Evolutionary conservation across 2,888 invertebrate species (phyloP), one percentile per base, ranked within the genome.

Genomic region (Ectemnius cavifrons): DNA sequence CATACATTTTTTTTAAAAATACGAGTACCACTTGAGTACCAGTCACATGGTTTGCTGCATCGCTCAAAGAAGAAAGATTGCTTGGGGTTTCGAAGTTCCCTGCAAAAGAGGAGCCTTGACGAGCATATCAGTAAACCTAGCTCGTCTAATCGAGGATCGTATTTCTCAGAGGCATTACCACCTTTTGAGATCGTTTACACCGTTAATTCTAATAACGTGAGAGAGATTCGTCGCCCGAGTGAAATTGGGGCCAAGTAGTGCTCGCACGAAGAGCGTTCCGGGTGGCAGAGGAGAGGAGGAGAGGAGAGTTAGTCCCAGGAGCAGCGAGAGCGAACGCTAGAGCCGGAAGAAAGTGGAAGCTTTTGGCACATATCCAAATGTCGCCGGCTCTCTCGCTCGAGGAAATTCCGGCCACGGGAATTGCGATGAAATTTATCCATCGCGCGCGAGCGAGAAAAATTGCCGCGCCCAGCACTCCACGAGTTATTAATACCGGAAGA

Each of bases 291-390:
- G 13, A 46, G 63, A 68, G 49, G 27, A 56, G 23, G 23, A 13
- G 14, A 46, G 13, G 18, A 52, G 18, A 20, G 49, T 1, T 28
- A 20, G 68, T 76, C 67, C 59, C 71, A 16, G 68, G 66, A 67
- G 27, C 72, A 70, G 57, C 60, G 66, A 23, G 59, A 57, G 57
- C 45, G 77, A 52, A 66, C 60, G 66, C 8, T 23, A 71, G 23
- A 57, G 18, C 18, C 6, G 63, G 23, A 1, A 23, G 47, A 69
- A 67, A 61, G 67, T 28, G 69, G 57, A 52, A 58, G 52, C 72
- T 57, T 64, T 72, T 79, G 79, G 79, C 79, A 52, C 46, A 52
- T 52, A 67, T 79, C 79, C 79, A 79, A 57, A 59, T 46, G 58
- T 20, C 52, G 63, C 63, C 6, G 37, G 37, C 37, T 37, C 37